These are phyloP conservation scores for Zoanthus sansibaricus DNA, from an alignment of 92 coral and sea anemone genomes.

Conservation along the genomic window DNA sequence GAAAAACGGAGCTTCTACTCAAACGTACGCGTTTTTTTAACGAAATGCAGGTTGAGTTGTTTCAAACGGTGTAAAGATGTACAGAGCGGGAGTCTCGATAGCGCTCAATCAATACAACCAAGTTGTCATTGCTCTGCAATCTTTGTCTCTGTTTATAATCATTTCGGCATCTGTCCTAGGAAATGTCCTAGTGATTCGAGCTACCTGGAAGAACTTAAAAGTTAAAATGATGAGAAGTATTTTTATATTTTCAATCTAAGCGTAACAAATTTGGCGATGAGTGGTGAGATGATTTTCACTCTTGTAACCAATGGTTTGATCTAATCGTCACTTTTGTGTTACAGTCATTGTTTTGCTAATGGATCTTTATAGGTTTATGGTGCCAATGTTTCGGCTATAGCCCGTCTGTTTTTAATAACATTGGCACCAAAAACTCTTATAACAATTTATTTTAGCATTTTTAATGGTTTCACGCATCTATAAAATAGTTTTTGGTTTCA, in stretches of 20 bases:
- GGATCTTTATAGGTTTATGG: neutral
- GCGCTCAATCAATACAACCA: neutral
- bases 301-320: constrained; percentile 3
- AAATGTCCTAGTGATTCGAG: constrained; percentile 13
- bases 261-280: constrained; percentile 35
- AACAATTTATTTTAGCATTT: no score
- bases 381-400: no score
- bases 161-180: constrained; percentile 14
- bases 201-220: constrained; percentile 9
- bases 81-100: neutral
- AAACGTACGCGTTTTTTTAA: neutral
- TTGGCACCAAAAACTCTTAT: no score
- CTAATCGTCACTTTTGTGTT: neutral
- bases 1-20: neutral
- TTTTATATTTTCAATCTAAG: constrained; percentile 32
- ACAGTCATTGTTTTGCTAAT: neutral
- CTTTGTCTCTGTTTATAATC: neutral
- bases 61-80: neutral
- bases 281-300: constrained; percentile 9
- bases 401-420: no score
- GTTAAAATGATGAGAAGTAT: constrained; percentile 27
- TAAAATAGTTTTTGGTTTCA: no score
- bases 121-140: constrained; percentile 20
- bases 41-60: neutral
- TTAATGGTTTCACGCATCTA: no score